Percentiles rank a stretch among this genome's conserved stretches.
Conservation (phyloP, 2,113 vertebrate genomes). For the Recurvirostra avosetta region DNA sequence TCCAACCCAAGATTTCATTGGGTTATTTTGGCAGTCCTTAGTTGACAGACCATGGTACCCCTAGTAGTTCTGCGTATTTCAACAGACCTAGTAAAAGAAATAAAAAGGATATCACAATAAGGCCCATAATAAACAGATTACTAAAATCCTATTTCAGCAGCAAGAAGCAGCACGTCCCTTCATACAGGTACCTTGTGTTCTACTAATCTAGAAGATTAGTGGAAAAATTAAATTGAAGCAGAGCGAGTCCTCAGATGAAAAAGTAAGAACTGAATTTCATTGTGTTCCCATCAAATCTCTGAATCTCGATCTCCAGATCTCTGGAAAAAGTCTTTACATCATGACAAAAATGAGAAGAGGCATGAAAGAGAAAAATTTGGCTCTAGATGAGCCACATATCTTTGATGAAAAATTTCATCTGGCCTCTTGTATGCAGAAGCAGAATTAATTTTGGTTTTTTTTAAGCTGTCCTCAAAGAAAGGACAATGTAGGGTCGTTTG, state of each 20-base stretch:
- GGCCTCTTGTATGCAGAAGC: neutral
- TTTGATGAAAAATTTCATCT: neutral
- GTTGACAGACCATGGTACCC: neutral
- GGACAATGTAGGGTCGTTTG: neutral
- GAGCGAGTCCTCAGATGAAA: neutral
- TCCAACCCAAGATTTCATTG: neutral
- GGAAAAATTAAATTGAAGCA: neutral
- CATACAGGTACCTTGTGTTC: neutral
- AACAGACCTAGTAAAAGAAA: neutral
- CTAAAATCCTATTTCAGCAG: neutral
- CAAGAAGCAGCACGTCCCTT: neutral
- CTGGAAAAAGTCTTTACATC: neutral
- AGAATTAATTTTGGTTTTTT: neutral
- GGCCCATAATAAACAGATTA: neutral
- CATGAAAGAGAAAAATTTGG: neutral
- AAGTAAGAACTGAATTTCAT: neutral
- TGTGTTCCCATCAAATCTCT: neutral
- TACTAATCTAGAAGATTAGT: neutral
- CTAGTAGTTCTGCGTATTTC: neutral
- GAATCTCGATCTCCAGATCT: neutral
- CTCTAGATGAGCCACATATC: neutral
- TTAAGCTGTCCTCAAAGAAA: neutral
- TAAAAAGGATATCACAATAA: neutral
- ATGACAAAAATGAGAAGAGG: neutral
- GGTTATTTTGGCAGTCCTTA: neutral